These are phyloP conservation scores for Euzetes globulus DNA, from an alignment of 2,888 invertebrate species.

Conservation along the genomic window DNA sequence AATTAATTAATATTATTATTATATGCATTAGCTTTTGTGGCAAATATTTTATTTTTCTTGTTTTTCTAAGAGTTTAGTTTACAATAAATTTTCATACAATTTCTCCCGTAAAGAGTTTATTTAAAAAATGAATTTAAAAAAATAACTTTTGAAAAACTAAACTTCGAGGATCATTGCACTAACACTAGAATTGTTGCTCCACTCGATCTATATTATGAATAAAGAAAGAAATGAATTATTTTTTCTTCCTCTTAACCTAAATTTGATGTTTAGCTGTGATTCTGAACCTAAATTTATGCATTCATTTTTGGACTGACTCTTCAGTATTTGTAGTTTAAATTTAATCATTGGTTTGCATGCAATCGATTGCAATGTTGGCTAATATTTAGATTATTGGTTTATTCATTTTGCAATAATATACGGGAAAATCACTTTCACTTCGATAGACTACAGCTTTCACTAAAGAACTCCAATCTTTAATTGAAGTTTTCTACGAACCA, in stretches of 20 bases:
- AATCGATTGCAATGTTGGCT: background rate
- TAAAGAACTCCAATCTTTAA: background rate
- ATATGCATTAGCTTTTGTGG: background rate
- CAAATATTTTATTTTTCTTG: background rate
- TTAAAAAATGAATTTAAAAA: background rate
- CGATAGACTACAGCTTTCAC: background rate
- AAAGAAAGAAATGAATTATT: constrained; percentile 14
- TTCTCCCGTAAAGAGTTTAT: background rate
- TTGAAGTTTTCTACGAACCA: background rate
- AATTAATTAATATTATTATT: constrained; percentile 9
- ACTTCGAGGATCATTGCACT: constrained; percentile 18
- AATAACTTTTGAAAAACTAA: background rate
- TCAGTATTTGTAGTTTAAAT: background rate
- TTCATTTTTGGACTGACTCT: background rate
- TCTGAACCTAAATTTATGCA: constrained; percentile 13
- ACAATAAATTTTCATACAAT: background rate
- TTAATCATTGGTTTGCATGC: constrained; percentile 1
- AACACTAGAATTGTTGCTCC: background rate
- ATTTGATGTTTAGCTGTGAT: background rate
- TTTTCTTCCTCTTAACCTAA: constrained; percentile 24
- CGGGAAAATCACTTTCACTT: background rate
- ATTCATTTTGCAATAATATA: background rate
- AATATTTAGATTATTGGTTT: background rate
- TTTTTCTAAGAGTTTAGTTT: background rate
- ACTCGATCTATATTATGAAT: constrained; percentile 19